These are phyloP conservation scores for Stenodema calcarata DNA, from an alignment of 2,888 invertebrate genomes.

Conservation along the genomic window DNA sequence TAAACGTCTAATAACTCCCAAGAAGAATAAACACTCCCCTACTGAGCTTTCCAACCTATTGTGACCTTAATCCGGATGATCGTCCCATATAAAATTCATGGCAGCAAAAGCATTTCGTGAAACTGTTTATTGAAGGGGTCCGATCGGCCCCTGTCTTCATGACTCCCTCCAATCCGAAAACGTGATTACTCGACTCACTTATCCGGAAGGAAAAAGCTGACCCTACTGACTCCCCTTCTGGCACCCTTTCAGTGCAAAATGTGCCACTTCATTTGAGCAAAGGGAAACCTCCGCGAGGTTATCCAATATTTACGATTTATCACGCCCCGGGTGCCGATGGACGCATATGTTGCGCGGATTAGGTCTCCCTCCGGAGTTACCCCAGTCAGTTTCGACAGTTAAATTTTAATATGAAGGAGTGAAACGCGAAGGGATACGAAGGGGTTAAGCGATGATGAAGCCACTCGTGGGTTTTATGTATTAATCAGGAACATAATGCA, in stretches of 20 bases:
- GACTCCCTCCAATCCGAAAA: background rate
- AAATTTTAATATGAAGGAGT: background rate
- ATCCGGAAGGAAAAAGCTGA: background rate
- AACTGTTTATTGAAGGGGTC: background rate
- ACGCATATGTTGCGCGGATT: constrained; percentile 46
- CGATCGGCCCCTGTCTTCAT: background rate
- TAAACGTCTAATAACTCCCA: too few species aligned
- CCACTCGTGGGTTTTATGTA: background rate
- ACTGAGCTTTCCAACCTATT: background rate
- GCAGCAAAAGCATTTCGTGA: background rate
- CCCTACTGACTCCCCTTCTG: background rate
- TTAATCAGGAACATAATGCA: background rate
- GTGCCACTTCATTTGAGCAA: constrained; percentile 27
- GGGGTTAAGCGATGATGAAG: background rate
- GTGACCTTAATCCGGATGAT: background rate
- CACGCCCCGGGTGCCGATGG: constrained; percentile 45
- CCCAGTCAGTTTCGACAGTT: background rate
- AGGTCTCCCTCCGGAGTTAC: background rate
- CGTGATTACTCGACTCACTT: background rate
- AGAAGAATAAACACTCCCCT: background rate
- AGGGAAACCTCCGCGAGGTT: background rate
- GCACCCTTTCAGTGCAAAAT: background rate
- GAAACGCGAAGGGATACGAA: background rate
- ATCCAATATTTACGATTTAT: constrained; percentile 43
- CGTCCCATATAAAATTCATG: background rate